Base-by-base conservation (phyloP, 92 coral and sea anemone species). In the Diadumene lineata region DNA sequence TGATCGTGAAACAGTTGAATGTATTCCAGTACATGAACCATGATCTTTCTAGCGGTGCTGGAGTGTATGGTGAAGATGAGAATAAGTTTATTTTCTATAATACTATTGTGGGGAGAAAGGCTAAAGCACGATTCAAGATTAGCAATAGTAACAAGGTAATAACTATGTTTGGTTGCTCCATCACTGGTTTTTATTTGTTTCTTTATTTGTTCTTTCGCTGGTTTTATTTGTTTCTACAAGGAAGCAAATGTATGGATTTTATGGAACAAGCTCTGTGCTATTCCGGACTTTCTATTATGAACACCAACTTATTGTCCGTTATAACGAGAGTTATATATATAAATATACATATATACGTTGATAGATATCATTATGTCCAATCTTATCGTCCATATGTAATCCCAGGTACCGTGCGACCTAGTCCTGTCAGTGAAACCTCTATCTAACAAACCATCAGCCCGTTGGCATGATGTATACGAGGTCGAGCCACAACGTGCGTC, bases 401-500 rank as follows among this genome's bases (percentile, higher is more conserved):
- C 63, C 30, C 69, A 96, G 99, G 97, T 96, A 17, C 94, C 97
- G 9, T 96, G 99, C 64, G 99, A 96, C 72, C 73, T 96, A 2
- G 89, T 89, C 67, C 80, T 96, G 31, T 86, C 99, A 33, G 99
- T 96, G 30, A 96, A 92, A 80, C 99, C 99, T 38, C 69, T 82
- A 50, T 96, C 99, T 60, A 96, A 72, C 86, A 96, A 92, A 80
- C 97, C 97, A 13, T 89, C 99, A 22, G 90, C 96, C 55, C 96
- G 92, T 68, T 96, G 97, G 99, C 96, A 92, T 78, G 99, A 96
- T 55, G 99, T 96, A 34, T 96, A 86, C 66, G 99, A 96, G 71
- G 88, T 96, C 1, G 90, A 83, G 30, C 99, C 99, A 18, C 86
- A 79, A 56, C 92, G 99, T 17, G 96, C 97, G 18, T 92, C 97